Evolutionary conservation across 2,888 invertebrate species (phyloP).

Genomic region (Bhutanitis thaidina): DNA sequence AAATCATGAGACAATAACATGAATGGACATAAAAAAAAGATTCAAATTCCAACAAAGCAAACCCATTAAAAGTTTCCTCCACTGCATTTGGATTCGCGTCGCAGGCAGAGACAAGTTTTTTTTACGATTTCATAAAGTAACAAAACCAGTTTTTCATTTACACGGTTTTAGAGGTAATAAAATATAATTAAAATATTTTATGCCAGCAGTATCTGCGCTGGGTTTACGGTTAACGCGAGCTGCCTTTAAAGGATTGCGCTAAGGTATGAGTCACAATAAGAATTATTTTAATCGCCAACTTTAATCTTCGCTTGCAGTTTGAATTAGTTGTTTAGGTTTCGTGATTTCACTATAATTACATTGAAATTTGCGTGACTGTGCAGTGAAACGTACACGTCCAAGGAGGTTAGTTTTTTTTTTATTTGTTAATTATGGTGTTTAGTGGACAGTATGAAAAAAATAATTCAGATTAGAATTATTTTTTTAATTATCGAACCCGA

Average conservation of each 20-base stretch:
- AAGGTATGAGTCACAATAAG: slow-evolving; percentile 40
- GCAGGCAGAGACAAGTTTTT: slow-evolving; percentile 63
- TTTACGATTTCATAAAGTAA: slow-evolving; percentile 76
- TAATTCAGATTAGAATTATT: no score
- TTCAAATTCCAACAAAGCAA: slow-evolving; percentile 70
- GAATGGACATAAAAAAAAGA: slow-evolving; percentile 34
- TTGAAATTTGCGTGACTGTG: no score
- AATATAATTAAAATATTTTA: slow-evolving; percentile 81
- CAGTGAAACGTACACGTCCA: no score
- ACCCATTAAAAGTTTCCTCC: slow-evolving; percentile 59
- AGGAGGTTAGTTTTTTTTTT: no score
- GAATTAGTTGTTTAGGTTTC: no score
- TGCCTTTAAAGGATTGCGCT: slow-evolving; percentile 49
- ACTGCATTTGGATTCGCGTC: slow-evolving; percentile 38
- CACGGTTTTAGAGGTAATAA: slow-evolving; percentile 76
- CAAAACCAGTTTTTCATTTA: slow-evolving; percentile 78
- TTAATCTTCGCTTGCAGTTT: no score
- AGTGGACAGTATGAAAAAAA: no score
- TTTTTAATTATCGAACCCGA: no score
- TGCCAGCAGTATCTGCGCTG: slow-evolving; percentile 61
- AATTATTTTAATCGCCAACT: not conserved
- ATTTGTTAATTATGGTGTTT: no score
- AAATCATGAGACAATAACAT: slow-evolving; percentile 30
- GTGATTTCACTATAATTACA: no score
- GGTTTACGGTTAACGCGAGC: slow-evolving; percentile 61